These are phyloP conservation scores for Lithobates pipiens DNA, from an alignment of 2,797 vertebrate genomes.

Conservation along the genomic window DNA sequence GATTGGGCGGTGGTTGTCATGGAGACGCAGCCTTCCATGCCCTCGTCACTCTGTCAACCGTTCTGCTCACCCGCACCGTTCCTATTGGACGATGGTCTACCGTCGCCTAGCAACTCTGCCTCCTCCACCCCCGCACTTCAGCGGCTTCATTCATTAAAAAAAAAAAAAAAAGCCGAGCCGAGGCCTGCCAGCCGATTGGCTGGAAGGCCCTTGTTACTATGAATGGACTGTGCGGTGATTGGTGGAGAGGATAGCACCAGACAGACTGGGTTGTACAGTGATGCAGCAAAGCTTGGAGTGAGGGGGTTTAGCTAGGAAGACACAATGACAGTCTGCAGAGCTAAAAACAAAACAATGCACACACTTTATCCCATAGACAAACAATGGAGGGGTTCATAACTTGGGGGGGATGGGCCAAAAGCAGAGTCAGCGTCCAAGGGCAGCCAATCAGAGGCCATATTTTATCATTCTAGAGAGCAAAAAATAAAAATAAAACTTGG, in stretches of 20 bases:
- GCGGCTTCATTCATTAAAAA: constrained; percentile 54
- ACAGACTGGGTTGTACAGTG: not conserved
- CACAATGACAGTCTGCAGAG: no score
- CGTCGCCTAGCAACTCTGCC: constrained; percentile 44
- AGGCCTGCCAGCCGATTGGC: constrained; percentile 11
- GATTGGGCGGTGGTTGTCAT: constrained; percentile 37
- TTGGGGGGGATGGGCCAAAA: no score
- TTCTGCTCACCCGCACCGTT: not conserved
- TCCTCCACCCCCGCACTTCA: constrained; percentile 7
- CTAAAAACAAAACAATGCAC: no score
- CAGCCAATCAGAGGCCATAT: no score
- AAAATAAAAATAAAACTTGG: no score
- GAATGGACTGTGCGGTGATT: constrained; percentile 40
- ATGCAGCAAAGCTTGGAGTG: not conserved
- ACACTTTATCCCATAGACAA: no score
- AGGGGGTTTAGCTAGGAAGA: not conserved
- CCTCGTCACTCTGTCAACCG: not conserved
- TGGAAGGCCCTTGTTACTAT: constrained; percentile 45
- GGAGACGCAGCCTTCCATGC: not conserved
- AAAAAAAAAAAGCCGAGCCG: no score
- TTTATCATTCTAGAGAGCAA: no score
- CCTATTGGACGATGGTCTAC: constrained; percentile 22
- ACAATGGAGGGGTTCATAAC: no score
- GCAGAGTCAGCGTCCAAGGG: no score
- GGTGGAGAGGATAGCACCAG: constrained; percentile 41